Evolutionary conservation across 1,140 invertebrate species (phyloP), one percentile per base, ranked within the genome.

Genomic region (Drosophila trapezifrons): DNA sequence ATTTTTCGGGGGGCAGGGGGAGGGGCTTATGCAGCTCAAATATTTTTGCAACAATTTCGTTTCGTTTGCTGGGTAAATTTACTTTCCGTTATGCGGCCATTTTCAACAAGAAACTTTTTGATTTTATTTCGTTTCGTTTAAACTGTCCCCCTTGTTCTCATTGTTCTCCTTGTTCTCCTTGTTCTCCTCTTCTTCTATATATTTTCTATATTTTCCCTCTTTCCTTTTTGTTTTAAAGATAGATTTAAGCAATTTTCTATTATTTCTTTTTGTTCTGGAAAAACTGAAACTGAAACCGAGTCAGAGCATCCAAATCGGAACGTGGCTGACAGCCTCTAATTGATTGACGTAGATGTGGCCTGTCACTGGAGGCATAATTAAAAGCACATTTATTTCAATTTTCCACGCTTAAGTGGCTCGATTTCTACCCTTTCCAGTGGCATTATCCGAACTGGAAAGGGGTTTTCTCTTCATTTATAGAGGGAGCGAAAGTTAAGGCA

Each of bases 31-130:
- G 80, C 80, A 84, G 67, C 73, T 85, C 81, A 84, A 84, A 84
- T 84, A 84, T 84, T 84, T 84, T 80, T 85, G 81, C 81, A 84
- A 84, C 81, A 85, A 84, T 84, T 84, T 84, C 77, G 76, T 71
- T 65, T 84, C 81, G 77, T 80, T 84, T 84, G 77, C 77, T 80
- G 74, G 77, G 81, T 54, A 84, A 84, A 84, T 84, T 84, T 84
- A 85, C 81, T 85, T 85, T 85, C 74, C 70, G 81, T 77, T 85
- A 85, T 84, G 77, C 81, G 77, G 74, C 81, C 72, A 84, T 83
- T 83, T 83, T 59, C 57, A 67, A 80, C 65, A 65, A 65, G 71
- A 62, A 62, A 76, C 49, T 64, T 79, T 83, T 74, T 64, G 43
- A 65, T 49, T 73, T 54, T 46, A 35, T 62, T 74, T 74, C 49